phyloP scores from a whole-genome alignment of 2,888 invertebrate species.

The Idaea aversata region DNA sequence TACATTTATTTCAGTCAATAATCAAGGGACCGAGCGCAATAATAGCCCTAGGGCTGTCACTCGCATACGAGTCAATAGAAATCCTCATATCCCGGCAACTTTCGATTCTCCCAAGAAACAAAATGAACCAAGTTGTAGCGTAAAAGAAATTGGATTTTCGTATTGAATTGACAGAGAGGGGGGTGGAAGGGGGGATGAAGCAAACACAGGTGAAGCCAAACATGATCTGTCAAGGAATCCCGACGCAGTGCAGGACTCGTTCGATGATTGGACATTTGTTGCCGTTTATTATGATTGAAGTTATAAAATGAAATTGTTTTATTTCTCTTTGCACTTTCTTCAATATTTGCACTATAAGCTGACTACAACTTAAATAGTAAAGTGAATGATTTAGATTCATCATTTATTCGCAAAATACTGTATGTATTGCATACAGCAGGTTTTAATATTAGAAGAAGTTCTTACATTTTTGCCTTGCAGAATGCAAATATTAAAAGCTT shows the following conservation, averaged over 20 bases:
- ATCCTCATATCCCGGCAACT: conserved; percentile 53
- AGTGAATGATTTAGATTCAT: background rate
- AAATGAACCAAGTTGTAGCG: conserved; percentile 68
- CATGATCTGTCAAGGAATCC: conserved; percentile 56
- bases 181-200: conserved; percentile 27
- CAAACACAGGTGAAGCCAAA: conserved; percentile 60
- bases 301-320: background rate
- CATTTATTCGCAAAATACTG: too few relatives aligned
- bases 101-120: conserved; percentile 55
- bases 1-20: conserved; percentile 50
- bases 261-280: conserved; percentile 35
- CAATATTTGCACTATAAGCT: background rate
- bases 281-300: conserved; percentile 27
- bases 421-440: too few relatives aligned
- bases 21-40: conserved; percentile 43
- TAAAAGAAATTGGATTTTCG: conserved; percentile 73
- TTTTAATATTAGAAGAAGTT: too few relatives aligned
- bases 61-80: conserved; percentile 54
- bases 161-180: conserved; percentile 62
- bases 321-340: conserved; percentile 3
- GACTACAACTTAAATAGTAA: background rate
- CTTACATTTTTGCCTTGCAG: too few relatives aligned
- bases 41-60: conserved; percentile 53
- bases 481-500: too few relatives aligned
- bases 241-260: conserved; percentile 32